Evolutionary conservation across 2,888 invertebrate species (phyloP).

Genomic region (Chaetoderma sp.): DNA sequence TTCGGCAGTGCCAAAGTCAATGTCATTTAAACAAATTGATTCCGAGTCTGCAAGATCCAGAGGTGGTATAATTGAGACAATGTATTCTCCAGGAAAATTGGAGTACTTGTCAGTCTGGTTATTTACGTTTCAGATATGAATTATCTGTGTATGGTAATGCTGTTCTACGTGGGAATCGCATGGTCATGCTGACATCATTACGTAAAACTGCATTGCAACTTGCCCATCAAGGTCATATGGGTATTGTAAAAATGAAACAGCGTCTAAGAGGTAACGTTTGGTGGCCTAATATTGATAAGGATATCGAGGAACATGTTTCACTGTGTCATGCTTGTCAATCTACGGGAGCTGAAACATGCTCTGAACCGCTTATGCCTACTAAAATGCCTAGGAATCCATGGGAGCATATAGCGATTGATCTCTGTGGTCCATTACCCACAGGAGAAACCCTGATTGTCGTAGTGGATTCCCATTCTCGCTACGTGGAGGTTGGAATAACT

Average conservation of each 20-base stretch:
- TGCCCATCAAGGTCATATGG: conserved; percentile 23
- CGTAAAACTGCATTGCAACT: neutral
- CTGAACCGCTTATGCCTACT: conserved; percentile 27
- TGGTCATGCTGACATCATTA: conserved; percentile 7
- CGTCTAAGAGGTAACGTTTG: conserved; percentile 4
- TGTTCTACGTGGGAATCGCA: conserved; percentile 9
- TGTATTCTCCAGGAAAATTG: neutral
- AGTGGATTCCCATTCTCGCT: conserved; percentile 42
- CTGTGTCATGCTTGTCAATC: conserved; percentile 2
- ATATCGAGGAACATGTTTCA: neutral
- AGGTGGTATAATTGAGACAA: neutral
- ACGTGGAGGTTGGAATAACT: conserved; percentile 29
- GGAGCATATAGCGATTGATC: conserved; percentile 37
- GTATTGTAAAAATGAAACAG: conserved; percentile 10
- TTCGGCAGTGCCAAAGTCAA: neutral
- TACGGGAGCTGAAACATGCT: neutral
- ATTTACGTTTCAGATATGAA: conserved; percentile 2
- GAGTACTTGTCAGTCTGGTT: neutral
- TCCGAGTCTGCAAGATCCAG: neutral
- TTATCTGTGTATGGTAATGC: conserved; percentile 5
- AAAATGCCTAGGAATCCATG: conserved; percentile 33
- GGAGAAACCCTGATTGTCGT: conserved; percentile 34
- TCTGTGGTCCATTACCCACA: conserved; percentile 33
- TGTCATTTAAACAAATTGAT: neutral
- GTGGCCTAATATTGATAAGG: conserved; percentile 4